These are phyloP conservation scores for Mylabris sibirica DNA, from an alignment of 2,888 invertebrate species.

Conservation along the genomic window DNA sequence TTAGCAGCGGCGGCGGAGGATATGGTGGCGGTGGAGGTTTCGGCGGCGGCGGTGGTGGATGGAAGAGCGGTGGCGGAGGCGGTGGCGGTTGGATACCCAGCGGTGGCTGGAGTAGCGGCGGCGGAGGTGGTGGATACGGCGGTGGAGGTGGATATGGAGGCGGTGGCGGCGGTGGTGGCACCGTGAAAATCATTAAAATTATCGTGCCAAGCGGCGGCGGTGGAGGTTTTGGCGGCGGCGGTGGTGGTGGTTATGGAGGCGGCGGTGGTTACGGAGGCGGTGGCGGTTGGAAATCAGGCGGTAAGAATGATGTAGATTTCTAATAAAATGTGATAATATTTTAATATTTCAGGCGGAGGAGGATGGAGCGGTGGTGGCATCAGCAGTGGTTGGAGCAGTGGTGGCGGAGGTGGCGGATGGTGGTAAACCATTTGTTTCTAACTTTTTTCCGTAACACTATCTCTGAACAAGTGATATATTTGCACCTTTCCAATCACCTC, in stretches of 20 bases:
- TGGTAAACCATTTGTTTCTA: conserved; percentile 16
- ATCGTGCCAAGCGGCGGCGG: conserved; percentile 49
- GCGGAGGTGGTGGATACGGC: conserved; percentile 14
- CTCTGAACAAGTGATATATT: conserved; percentile 16
- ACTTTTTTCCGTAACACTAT: not conserved
- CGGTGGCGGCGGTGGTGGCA: conserved; percentile 32
- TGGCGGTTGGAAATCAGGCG: conserved; percentile 42
- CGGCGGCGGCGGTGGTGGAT: conserved; percentile 18
- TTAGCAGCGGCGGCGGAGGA: conserved; percentile 30
- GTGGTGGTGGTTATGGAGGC: conserved; percentile 39
- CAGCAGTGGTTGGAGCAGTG: conserved; percentile 9
- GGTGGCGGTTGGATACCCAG: conserved; percentile 19
- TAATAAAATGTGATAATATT: not conserved
- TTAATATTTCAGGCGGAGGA: conserved; percentile 5
- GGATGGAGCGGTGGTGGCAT: conserved; percentile 20
- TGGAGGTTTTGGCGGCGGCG: conserved; percentile 40
- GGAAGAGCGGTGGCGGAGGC: conserved; percentile 21
- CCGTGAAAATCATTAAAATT: conserved; percentile 48
- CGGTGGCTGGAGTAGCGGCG: conserved; percentile 26
- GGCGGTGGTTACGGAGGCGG: conserved; percentile 41
- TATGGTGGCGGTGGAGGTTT: conserved; percentile 29
- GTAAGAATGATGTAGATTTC: conserved; percentile 7
- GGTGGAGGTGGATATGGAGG: conserved; percentile 24
- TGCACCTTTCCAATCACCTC: conserved; percentile 21
- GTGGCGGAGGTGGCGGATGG: conserved; percentile 17